phyloP scores from a whole-genome alignment of 1,140 invertebrate species.

The Dinoponera quadriceps region DNA sequence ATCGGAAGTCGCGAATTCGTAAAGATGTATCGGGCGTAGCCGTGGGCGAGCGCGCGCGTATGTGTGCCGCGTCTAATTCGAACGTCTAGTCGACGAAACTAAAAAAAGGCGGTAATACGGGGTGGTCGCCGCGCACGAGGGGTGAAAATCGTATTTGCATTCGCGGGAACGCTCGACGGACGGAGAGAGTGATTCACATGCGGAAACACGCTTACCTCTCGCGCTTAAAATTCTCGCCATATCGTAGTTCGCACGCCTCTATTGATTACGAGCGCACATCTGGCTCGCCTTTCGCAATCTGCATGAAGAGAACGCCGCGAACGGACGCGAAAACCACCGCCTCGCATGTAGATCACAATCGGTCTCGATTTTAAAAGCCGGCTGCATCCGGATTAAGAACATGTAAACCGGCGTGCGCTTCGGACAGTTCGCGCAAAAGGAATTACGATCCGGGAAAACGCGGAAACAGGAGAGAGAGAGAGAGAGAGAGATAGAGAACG shows the following conservation, averaged over 20 bases:
- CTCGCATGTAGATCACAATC: slow-evolving; percentile 34
- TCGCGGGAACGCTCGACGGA: slow-evolving; percentile 3
- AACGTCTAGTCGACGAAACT: not conserved
- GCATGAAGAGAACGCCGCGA: not conserved
- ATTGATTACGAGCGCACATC: slow-evolving; percentile 46
- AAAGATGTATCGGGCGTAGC: slow-evolving; percentile 34
- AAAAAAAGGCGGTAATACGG: slow-evolving; percentile 13
- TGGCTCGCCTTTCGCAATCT: slow-evolving; percentile 42
- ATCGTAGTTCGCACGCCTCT: slow-evolving; percentile 16
- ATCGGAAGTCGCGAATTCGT: slow-evolving; percentile 16
- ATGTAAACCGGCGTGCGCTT: not conserved
- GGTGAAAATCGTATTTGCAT: slow-evolving; percentile 35
- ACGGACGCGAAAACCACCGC: not conserved
- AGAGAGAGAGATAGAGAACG: not conserved
- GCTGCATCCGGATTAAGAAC: slow-evolving; percentile 21
- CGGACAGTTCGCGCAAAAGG: not conserved
- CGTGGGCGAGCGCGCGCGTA: not conserved
- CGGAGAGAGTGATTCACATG: slow-evolving; percentile 36
- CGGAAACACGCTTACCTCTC: slow-evolving; percentile 30
- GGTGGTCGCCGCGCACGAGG: slow-evolving; percentile 4
- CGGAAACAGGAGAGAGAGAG: not conserved
- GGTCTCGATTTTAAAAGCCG: not conserved
- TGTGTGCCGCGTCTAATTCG: not conserved
- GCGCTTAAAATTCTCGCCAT: slow-evolving; percentile 65
- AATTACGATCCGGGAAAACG: not conserved